phyloP scores from a whole-genome alignment of 1,140 invertebrate genomes.

The silkworm (Bombyx mori) region ASM3026992v2 NC_085109.1:9144501-9145000 shows the following conservation, averaged over 20 bases:
- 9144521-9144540: too few species aligned
- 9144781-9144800: neutral
- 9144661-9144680: constrained; percentile 34
- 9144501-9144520: too few species aligned
- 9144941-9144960: constrained; percentile 52
- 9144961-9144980: constrained; percentile 45
- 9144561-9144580: too few species aligned
- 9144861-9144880: constrained; percentile 8
- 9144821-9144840: too few species aligned
- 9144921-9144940: constrained; percentile 48
- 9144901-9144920: constrained; percentile 36
- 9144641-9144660: constrained; percentile 65
- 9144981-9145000: constrained; percentile 48
- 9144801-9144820: too few species aligned
- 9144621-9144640: constrained; percentile 21
- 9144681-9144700: constrained; percentile 51
- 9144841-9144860: neutral
- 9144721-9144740: constrained; percentile 56
- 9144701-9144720: constrained; percentile 68
- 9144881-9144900: constrained; percentile 18
- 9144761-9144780: constrained; percentile 56
- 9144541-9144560: too few species aligned
- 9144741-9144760: constrained; percentile 43
- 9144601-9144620: too few species aligned
- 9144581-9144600: too few species aligned